Evolutionary conservation across 2,888 invertebrate genomes (phyloP).

Genomic region (Plebejus melissa): DNA sequence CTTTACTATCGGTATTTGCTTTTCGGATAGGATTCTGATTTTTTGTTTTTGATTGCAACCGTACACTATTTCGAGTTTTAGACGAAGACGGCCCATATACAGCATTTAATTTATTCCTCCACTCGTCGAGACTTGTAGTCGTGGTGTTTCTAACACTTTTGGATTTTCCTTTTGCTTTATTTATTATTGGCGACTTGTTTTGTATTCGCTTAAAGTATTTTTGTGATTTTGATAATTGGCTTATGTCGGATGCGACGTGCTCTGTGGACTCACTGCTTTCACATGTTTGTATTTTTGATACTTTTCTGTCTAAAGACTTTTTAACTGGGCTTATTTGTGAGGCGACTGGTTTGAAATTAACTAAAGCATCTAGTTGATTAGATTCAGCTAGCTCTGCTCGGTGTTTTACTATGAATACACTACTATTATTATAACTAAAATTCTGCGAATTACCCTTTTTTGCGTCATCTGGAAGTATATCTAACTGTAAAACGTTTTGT

Average conservation of each 20-base stretch:
- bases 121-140: conserved; percentile 54
- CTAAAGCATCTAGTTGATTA: conserved; percentile 24
- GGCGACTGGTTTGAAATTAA: not conserved
- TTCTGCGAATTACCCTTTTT: conserved; percentile 37
- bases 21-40: conserved; percentile 35
- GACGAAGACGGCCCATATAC: conserved; percentile 48
- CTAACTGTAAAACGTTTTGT: conserved; percentile 71
- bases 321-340: conserved; percentile 28
- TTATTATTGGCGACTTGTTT: conserved; percentile 32
- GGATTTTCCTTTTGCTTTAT: conserved; percentile 11
- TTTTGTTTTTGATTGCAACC: conserved; percentile 8
- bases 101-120: conserved; percentile 60
- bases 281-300: conserved; percentile 58
- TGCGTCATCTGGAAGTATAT: conserved; percentile 62
- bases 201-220: conserved; percentile 44
- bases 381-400: conserved; percentile 35
- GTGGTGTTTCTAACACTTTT: conserved; percentile 33
- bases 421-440: conserved; percentile 49
- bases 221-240: conserved; percentile 35
- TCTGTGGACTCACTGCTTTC: conserved; percentile 63
- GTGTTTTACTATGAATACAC: conserved; percentile 54
- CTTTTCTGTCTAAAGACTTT: conserved; percentile 43
- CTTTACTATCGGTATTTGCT: conserved; percentile 24
- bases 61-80: not conserved
- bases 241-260: conserved; percentile 51